Evolutionary conservation across 2,888 invertebrate species (phyloP).

Genomic region (Enchytraeus crypticus): DNA sequence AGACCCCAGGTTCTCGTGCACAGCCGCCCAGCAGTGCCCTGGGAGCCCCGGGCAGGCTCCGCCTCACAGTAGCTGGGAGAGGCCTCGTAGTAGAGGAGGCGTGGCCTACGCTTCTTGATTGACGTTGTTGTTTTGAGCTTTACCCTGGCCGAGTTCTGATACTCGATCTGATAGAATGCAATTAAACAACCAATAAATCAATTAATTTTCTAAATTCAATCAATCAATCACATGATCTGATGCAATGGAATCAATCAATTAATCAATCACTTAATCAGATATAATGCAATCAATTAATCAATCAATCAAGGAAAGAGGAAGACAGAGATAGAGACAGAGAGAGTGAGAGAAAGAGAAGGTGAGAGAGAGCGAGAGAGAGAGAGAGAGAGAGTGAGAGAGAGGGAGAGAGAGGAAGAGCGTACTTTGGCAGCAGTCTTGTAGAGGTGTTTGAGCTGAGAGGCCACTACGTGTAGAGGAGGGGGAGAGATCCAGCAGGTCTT

Average conservation of each 20-base stretch:
- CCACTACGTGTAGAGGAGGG: slow-evolving; percentile 81
- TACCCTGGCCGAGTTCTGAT: slow-evolving; percentile 1
- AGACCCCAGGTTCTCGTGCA: slow-evolving; percentile 54
- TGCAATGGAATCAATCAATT: too few species aligned
- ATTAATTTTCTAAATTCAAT: too few species aligned
- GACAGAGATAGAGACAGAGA: too few species aligned
- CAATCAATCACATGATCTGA: too few species aligned
- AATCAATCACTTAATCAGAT: too few species aligned
- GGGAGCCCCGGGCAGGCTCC: slow-evolving; percentile 50
- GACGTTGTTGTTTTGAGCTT: background rate
- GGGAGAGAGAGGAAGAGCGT: too few species aligned
- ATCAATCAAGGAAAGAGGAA: too few species aligned
- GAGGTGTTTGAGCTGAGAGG: slow-evolving; percentile 76
- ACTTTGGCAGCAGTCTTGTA: slow-evolving; percentile 87
- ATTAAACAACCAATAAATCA: too few species aligned
- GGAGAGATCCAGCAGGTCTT: slow-evolving; percentile 94
- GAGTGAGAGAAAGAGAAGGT: too few species aligned
- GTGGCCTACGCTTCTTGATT: slow-evolving; percentile 58
- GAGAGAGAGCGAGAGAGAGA: too few species aligned
- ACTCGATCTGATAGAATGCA: background rate
- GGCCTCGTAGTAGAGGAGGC: slow-evolving; percentile 83
- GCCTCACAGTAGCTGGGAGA: slow-evolving; percentile 84
- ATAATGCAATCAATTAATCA: too few species aligned
- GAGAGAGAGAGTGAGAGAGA: too few species aligned
- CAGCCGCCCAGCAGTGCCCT: slow-evolving; percentile 53